Conservation (phyloP, 1,140 invertebrate species). For the Camponotus floridanus region DNA sequence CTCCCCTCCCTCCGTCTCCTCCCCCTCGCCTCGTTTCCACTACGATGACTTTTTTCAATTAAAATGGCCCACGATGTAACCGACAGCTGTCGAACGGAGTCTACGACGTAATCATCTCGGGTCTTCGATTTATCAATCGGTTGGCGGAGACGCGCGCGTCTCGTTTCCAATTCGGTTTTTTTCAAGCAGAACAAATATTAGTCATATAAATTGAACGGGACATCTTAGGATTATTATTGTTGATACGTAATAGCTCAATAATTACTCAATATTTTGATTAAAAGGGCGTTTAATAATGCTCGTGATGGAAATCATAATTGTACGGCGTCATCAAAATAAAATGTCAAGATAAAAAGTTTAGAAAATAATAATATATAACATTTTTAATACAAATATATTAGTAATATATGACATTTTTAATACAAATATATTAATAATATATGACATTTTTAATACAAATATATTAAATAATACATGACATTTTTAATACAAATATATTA, state of each 20-base stretch:
- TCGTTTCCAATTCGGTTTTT: not conserved
- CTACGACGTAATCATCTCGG: conserved; percentile 59
- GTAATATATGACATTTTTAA: no score
- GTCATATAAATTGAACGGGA: not conserved
- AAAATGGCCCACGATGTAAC: conserved; percentile 75
- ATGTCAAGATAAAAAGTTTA: not conserved
- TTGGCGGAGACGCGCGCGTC: conserved; percentile 40
- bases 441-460: no score
- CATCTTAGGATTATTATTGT: not conserved
- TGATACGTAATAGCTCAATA: not conserved
- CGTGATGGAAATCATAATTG: not conserved
- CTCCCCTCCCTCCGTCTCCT: no score
- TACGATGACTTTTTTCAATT: conserved; percentile 83
- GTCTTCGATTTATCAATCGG: conserved; percentile 52
- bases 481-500: no score
- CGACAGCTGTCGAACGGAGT: conserved; percentile 80
- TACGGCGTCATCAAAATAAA: not conserved
- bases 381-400: no score
- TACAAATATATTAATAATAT: no score
- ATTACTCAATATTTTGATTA: not conserved
- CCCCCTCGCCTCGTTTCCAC: conserved; percentile 50
- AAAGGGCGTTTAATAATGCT: not conserved
- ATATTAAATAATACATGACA: no score
- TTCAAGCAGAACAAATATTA: not conserved
- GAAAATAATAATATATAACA: not conserved